These are phyloP conservation scores for Erinaceus europaeus DNA, from an alignment of 2,113 vertebrate genomes.

Conservation along the genomic window DNA sequence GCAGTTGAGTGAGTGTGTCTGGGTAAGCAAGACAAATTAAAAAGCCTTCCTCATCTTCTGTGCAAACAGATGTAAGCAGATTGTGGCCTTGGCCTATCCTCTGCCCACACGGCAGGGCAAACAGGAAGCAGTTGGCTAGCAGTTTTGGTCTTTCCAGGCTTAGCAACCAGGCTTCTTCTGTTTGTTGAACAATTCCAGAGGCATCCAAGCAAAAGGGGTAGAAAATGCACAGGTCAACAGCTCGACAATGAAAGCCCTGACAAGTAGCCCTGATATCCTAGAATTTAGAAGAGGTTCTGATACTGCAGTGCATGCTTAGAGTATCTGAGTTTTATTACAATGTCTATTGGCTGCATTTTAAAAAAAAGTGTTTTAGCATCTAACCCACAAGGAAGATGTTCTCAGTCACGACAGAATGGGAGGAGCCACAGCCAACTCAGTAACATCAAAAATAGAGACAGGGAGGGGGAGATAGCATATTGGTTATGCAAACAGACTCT, in stretches of 20 bases:
- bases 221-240: slow-evolving; percentile 40
- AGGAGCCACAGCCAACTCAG: neutral
- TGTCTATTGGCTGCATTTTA: neutral
- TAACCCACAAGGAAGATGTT: neutral
- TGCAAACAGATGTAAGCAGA: slow-evolving; percentile 63
- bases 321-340: neutral
- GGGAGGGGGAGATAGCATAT: no score
- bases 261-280: neutral
- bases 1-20: slow-evolving; percentile 60
- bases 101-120: slow-evolving; percentile 8
- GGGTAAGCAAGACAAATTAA: slow-evolving; percentile 74
- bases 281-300: neutral
- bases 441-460: no score
- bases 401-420: neutral
- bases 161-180: slow-evolving; percentile 73
- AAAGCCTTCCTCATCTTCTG: slow-evolving; percentile 61
- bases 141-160: slow-evolving; percentile 52
- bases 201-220: slow-evolving; percentile 58
- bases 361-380: neutral
- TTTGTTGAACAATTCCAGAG: slow-evolving; percentile 67
- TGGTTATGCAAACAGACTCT: no score
- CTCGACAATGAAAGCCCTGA: neutral
- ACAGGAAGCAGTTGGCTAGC: slow-evolving; percentile 77
- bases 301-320: neutral
- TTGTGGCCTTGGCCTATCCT: slow-evolving; percentile 51